Conservation (phyloP, 2,888 invertebrate genomes). For the Chrysodeixis includens region DNA sequence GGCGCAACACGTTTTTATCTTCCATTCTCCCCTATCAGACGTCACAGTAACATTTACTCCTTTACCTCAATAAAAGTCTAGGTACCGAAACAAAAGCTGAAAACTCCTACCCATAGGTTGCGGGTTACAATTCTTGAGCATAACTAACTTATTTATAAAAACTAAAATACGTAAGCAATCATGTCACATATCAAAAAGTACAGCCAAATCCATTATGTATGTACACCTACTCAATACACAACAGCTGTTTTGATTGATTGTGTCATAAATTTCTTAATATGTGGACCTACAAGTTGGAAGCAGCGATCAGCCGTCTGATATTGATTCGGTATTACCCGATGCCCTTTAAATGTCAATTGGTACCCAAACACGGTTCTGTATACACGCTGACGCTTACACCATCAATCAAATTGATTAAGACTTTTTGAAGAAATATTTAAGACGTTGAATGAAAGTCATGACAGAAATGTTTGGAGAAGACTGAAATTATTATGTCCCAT, state of each 20-base stretch:
- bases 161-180: not conserved
- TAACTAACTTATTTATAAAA: too few species aligned
- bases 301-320: constrained; percentile 14
- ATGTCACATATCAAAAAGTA: not conserved
- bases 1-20: too few species aligned
- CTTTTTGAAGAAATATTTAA: constrained; percentile 16
- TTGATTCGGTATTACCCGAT: constrained; percentile 16
- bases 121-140: too few species aligned
- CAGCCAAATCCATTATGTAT: not conserved
- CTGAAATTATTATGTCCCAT: too few species aligned
- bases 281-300: not conserved
- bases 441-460: not conserved
- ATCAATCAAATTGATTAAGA: constrained; percentile 37
- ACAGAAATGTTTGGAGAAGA: not conserved
- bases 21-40: too few species aligned
- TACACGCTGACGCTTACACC: constrained; percentile 22
- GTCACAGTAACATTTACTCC: too few species aligned
- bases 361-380: constrained; percentile 12
- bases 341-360: constrained; percentile 45
- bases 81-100: too few species aligned
- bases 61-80: too few species aligned
- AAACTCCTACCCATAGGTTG: too few species aligned
- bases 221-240: not conserved
- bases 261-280: constrained; percentile 3
- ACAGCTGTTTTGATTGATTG: not conserved